phyloP scores from a whole-genome alignment of 2,797 vertebrate species.

The Sternotherus odoratus region DNA sequence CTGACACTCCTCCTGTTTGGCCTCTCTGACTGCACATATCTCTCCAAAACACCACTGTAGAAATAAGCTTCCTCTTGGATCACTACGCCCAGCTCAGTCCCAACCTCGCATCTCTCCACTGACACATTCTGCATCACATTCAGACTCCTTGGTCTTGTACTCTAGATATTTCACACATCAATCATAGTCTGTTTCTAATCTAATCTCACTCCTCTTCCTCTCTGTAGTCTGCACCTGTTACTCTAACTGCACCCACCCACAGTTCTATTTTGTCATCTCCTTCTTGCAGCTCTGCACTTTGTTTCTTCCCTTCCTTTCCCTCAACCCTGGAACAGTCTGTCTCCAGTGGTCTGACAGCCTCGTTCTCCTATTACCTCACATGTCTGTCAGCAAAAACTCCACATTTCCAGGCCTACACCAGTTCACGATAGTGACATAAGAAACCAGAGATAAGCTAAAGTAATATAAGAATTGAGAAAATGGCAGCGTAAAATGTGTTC shows the following conservation, averaged over 20 bases:
- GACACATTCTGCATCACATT: not conserved
- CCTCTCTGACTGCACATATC: not conserved
- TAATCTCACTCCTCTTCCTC: not conserved
- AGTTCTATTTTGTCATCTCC: slow-evolving; percentile 37
- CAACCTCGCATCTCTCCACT: not conserved
- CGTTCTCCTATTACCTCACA: not conserved
- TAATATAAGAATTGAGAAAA: not conserved
- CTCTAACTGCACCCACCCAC: slow-evolving; percentile 18
- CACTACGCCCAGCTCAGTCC: slow-evolving; percentile 3
- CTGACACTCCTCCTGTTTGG: not conserved
- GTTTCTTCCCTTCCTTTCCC: slow-evolving; percentile 13
- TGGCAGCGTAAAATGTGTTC: not conserved
- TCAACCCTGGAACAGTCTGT: slow-evolving; percentile 17
- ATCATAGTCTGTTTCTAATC: not conserved
- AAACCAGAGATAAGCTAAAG: not conserved
- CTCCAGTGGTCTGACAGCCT: not conserved
- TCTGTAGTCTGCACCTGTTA: not conserved
- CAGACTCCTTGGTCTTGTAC: slow-evolving; percentile 12
- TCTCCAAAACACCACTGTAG: not conserved
- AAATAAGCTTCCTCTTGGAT: not conserved
- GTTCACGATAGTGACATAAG: not conserved
- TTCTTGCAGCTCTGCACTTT: slow-evolving; percentile 35
- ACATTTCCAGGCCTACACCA: not conserved
- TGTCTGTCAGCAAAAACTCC: slow-evolving; percentile 15
- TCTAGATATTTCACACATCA: slow-evolving; percentile 10